Base-by-base conservation (phyloP, 2,113 vertebrate genomes). In the Menura novaehollandiae region DNA sequence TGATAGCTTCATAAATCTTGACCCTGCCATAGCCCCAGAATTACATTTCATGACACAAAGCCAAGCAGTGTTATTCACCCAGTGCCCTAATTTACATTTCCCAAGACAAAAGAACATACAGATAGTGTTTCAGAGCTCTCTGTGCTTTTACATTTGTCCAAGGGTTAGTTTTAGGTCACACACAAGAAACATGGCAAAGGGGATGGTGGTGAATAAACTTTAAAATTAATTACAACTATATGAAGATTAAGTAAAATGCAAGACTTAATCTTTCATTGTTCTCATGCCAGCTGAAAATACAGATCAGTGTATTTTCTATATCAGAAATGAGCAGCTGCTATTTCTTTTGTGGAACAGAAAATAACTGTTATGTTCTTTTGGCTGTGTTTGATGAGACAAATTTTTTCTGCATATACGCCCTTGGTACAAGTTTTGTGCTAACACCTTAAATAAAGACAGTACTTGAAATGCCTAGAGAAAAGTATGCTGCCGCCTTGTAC, bases 1-100 rank as follows among this genome's bases (percentile, higher is more conserved):
- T 97, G 96, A 97, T 92, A 95, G 91, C 94, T 97, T 97, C 97
- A 98, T 98, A 98, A 98, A 98, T 97, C 95, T 96, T 97, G 91
- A 97, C 97, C 95, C 91, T 97, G 84, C 85, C 55, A 11, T 53
- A 95, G 91, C 71, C 86, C 47, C 73, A 89, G 83, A 96, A 94
- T 97, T 97, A 94, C 96, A 96, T 97, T 98, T 97, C 96, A 91
- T 93, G 95, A 97, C 92, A 97, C 93, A 98, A 97, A 98, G 93
- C 95, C 95, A 97, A 97, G 93, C 73, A 96, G 76, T 97, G 91
- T 95, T 98, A 96, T 97, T 97, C 96, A 97, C 81, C 86, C 92
- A 91, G 83, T 96, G 89, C 55, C 90, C 93, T 96, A 91, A 97
- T 98, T 98, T 98, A 97, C 96, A 97, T 98, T 97, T 96, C 97